These are phyloP conservation scores for Brachionus paranguensis DNA, from an alignment of 1,140 invertebrate species.

Conservation along the genomic window DNA sequence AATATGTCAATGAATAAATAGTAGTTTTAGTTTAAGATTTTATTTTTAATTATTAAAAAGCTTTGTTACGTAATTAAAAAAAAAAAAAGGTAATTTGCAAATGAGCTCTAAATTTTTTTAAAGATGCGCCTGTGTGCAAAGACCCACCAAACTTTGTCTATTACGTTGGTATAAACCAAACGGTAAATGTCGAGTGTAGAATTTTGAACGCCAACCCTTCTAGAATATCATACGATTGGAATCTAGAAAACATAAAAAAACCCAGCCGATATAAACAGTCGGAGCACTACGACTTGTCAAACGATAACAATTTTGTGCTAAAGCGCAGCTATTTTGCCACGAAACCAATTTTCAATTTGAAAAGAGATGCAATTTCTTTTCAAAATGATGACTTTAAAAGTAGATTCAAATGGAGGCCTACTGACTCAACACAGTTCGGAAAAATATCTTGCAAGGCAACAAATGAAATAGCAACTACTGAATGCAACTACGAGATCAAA, in stretches of 20 bases:
- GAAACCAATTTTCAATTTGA: background rate
- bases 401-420: slow-evolving; percentile 18
- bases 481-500: slow-evolving; percentile 29
- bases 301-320: background rate
- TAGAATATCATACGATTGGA: background rate
- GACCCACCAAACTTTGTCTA: slow-evolving; percentile 12
- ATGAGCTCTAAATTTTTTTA: background rate
- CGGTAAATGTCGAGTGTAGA: slow-evolving; percentile 20
- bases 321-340: background rate
- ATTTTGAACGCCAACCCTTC: slow-evolving; percentile 23
- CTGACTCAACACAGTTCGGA: background rate
- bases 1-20: no score
- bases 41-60: no score
- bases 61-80: no score
- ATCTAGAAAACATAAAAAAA: slow-evolving; percentile 10
- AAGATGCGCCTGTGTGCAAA: slow-evolving; percentile 30
- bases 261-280: background rate
- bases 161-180: slow-evolving; percentile 32
- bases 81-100: no score
- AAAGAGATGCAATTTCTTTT: background rate
- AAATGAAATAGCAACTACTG: slow-evolving; percentile 14
- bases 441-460: background rate
- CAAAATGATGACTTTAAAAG: background rate
- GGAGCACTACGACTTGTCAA: background rate
- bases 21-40: no score